Evolutionary conservation across 2,797 vertebrate species (phyloP), one percentile per base, ranked within the genome.

Genomic region (Parauchenoglanis punctatus): DNA sequence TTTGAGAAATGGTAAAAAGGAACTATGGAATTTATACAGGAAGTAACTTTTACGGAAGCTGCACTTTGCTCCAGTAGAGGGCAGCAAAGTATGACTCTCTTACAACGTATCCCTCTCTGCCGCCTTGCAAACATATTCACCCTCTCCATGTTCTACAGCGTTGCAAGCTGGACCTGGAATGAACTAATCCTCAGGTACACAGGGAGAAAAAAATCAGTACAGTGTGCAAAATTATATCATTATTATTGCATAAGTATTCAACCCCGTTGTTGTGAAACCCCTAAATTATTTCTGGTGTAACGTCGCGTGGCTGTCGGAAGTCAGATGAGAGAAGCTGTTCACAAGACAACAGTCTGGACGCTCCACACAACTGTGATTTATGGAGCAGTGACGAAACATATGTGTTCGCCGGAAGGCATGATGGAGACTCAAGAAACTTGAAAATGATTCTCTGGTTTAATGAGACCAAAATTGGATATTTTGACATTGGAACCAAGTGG

Each of bases 21-120:
- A 31, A 3, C 13, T 23, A 59, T 80, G 31, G 35, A 6, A 40
- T 61, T 61, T 77, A 28, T 28, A 52, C 23, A 76, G 23, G 15
- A 70, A 70, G 68, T 20, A 72, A 44, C 7, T 46, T 46, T 4
- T 31, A 23, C 31, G 59, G 77, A 61, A 28, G 17, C 23, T 23
- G n/a, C 46, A 52, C 40, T 44, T 46, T 1, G 13, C 40, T 46
- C 81, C 44, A 52, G 0, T 83, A 83, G 81, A 67, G 17, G 63
- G 61, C 61, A 67, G 81, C 40, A 83, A 23, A 68, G 81, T 12
- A 5, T 11, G 13, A 63, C 80, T 75, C 72, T n/a, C 46, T 75
- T 12, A 40, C 40, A 40, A 40, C 40, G 40, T 40, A 40, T 52
- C 44, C 7, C 68, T 40, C 31, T 70, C 44, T 73, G 8, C 52